Evolutionary conservation across 1,140 invertebrate species (phyloP).

Genomic region (Asbolus verrucosus): DNA sequence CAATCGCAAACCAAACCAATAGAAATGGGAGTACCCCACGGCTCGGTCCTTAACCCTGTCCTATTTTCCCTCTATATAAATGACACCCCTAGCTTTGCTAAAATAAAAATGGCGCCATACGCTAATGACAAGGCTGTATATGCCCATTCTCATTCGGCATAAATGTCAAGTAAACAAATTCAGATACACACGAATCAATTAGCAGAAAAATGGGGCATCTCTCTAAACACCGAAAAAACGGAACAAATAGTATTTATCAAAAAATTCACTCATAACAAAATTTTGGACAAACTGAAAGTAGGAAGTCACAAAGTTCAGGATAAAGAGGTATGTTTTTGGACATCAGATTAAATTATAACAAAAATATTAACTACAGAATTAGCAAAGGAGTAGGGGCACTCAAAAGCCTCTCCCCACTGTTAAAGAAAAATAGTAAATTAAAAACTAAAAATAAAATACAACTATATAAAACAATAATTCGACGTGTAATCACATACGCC

Average conservation of each 20-base stretch:
- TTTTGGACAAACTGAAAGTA: conserved; percentile 16
- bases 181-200: conserved; percentile 41
- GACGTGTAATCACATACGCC: conserved; percentile 50
- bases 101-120: conserved; percentile 48
- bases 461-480: conserved; percentile 47
- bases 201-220: conserved; percentile 49
- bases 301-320: conserved; percentile 12
- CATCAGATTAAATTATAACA: conserved; percentile 48
- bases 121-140: conserved; percentile 57
- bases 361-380: conserved; percentile 47
- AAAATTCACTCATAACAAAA: conserved; percentile 43
- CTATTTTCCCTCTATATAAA: conserved; percentile 53
- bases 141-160: neutral
- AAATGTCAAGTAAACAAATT: conserved; percentile 33
- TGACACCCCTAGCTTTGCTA: conserved; percentile 44
- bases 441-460: conserved; percentile 54
- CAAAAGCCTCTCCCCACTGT: conserved; percentile 43
- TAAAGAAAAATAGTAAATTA: conserved; percentile 48
- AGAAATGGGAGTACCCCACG: conserved; percentile 54
- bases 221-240: conserved; percentile 53
- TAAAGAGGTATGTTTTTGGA: conserved; percentile 60
- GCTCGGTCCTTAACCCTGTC: conserved; percentile 50
- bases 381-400: conserved; percentile 50
- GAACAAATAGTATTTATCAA: neutral
- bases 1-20: conserved; percentile 24